Conservation (phyloP, 2,888 invertebrate species). For the Clistopyga incitator region DNA sequence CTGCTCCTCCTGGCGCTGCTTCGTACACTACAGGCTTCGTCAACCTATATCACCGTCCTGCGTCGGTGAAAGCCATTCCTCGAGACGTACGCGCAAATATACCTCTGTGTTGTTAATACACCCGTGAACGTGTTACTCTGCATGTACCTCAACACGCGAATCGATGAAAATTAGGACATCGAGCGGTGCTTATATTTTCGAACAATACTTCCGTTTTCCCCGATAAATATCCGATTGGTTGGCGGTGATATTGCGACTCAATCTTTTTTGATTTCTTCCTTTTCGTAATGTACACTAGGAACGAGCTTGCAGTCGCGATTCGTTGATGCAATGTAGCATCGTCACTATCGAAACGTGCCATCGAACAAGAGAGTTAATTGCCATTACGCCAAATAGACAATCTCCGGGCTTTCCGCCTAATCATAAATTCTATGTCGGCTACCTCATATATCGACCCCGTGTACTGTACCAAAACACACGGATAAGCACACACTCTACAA, state of each 20-base stretch:
- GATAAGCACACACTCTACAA: neutral
- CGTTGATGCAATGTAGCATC: constrained; percentile 4
- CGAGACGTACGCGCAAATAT: constrained; percentile 5
- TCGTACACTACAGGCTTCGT: constrained; percentile 33
- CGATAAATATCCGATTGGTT: no score
- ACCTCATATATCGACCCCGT: constrained; percentile 23
- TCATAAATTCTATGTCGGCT: constrained; percentile 63
- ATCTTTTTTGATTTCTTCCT: neutral
- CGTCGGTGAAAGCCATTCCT: constrained; percentile 25
- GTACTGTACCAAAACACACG: neutral
- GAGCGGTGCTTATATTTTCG: neutral
- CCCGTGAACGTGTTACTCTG: neutral
- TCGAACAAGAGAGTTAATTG: constrained; percentile 61
- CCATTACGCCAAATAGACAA: constrained; percentile 65
- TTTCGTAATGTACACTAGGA: neutral
- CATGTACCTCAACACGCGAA: neutral
- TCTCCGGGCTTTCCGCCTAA: constrained; percentile 66
- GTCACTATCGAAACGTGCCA: constrained; percentile 35
- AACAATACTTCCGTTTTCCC: no score
- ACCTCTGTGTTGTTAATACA: neutral
- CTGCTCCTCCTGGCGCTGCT: constrained; percentile 40
- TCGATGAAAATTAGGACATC: neutral
- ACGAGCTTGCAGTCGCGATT: neutral
- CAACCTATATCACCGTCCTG: constrained; percentile 24
- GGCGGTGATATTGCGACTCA: no score